phyloP scores from a whole-genome alignment of 2,113 vertebrate genomes.

The Eclectus roratus region DNA sequence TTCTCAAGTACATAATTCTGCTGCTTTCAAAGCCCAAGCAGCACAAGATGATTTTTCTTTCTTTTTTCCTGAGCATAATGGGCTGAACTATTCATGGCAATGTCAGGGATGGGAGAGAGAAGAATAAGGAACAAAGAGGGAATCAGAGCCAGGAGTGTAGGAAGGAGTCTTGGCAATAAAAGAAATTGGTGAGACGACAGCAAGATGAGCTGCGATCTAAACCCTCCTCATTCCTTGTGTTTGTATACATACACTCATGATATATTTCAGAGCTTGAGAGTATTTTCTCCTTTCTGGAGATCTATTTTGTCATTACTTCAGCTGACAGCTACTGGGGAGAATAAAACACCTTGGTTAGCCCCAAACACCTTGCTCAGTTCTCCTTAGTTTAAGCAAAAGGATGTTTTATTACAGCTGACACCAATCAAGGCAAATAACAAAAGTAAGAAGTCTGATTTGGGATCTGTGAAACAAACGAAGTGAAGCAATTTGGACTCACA shows the following conservation, averaged over 20 bases:
- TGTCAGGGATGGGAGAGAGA: constrained; percentile 16
- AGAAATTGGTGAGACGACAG: constrained; percentile 45
- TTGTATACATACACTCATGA: constrained; percentile 10
- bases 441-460: constrained; percentile 19
- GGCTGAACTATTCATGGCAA: neutral
- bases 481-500: neutral
- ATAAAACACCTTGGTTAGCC: constrained; percentile 34
- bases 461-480: neutral
- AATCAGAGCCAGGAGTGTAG: neutral
- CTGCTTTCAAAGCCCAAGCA: neutral
- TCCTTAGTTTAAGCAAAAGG: neutral
- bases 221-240: neutral
- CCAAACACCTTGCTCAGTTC: constrained; percentile 39
- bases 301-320: constrained; percentile 38
- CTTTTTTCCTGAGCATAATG: neutral
- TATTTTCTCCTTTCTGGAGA: constrained; percentile 18
- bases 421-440: constrained; percentile 33
- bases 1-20: neutral
- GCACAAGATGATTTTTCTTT: neutral
- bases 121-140: neutral
- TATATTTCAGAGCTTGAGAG: neutral
- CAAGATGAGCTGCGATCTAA: neutral
- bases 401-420: constrained; percentile 19
- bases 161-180: neutral
- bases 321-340: constrained; percentile 28